Evolutionary conservation across 2,113 vertebrate genomes (phyloP).

Genomic region (Leucoraja erinaceus): DNA sequence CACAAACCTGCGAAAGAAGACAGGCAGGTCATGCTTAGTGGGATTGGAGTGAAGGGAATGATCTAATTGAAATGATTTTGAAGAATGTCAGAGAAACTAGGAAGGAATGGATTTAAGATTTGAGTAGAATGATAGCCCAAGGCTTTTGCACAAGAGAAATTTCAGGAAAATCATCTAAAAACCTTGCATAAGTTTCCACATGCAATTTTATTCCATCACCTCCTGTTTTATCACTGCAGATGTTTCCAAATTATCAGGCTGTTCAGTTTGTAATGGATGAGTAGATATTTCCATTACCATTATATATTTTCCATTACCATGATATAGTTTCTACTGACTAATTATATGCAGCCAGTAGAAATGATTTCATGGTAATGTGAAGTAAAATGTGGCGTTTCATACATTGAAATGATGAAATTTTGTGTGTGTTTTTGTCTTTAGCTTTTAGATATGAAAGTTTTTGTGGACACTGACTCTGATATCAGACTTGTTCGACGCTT

Average conservation of each 20-base stretch:
- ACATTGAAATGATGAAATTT: neutral
- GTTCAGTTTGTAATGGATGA: too few species aligned
- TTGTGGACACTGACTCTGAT: slow-evolving; percentile 84
- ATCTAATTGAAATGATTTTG: neutral
- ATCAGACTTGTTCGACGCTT: slow-evolving; percentile 77
- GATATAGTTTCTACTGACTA: too few species aligned
- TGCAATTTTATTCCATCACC: too few species aligned
- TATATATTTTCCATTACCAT: too few species aligned
- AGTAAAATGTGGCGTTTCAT: neutral
- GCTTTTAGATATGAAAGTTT: slow-evolving; percentile 89
- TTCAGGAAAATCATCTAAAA: neutral
- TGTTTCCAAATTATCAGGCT: too few species aligned
- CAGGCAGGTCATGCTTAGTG: neutral
- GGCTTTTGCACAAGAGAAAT: neutral
- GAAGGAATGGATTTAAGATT: neutral
- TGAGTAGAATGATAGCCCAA: neutral
- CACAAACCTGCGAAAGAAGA: too few species aligned
- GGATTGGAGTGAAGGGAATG: neutral
- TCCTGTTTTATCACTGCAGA: too few species aligned
- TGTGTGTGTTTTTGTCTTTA: slow-evolving; percentile 47
- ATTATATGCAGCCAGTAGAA: neutral
- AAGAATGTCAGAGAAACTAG: neutral
- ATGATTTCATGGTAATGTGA: neutral
- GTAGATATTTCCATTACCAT: too few species aligned
- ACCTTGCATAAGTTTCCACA: too few species aligned